Conservation (phyloP, 1,140 invertebrate species). For the Stratiolaelaps scimitus region DNA sequence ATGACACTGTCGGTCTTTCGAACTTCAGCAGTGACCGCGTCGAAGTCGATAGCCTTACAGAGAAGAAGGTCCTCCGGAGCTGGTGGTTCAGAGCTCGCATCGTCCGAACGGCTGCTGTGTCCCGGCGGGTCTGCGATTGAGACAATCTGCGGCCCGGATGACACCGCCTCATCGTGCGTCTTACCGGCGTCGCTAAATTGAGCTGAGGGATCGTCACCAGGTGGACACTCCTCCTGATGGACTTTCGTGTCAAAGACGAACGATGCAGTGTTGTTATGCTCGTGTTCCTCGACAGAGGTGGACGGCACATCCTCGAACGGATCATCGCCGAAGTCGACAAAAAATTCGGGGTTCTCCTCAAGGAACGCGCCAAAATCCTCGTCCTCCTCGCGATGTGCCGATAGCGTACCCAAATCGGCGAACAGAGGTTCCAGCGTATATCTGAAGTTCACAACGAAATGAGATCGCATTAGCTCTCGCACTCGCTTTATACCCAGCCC, state of each 20-base stretch:
- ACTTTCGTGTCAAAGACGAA: constrained; percentile 22
- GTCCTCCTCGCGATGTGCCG: constrained; percentile 20
- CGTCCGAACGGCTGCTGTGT: too few relatives aligned
- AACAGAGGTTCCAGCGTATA: constrained; percentile 14
- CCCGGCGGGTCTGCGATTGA: background rate
- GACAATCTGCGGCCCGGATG: background rate
- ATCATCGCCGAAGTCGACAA: constrained; percentile 20
- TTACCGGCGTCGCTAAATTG: background rate
- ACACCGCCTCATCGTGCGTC: background rate
- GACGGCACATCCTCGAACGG: constrained; percentile 24
- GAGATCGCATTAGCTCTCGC: background rate
- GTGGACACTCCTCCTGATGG: background rate
- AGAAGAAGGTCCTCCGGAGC: background rate
- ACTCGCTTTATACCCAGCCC: too few relatives aligned
- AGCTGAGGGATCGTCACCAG: background rate
- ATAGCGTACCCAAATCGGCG: constrained; percentile 5
- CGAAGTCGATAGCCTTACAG: constrained; percentile 14
- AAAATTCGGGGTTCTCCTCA: constrained; percentile 20
- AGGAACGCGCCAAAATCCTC: constrained; percentile 19
- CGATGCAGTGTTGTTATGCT: background rate
- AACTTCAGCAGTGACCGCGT: too few relatives aligned
- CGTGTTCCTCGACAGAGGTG: background rate
- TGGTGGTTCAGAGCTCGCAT: too few relatives aligned
- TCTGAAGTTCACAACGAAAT: background rate
- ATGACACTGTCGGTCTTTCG: constrained; percentile 31